phyloP scores from a whole-genome alignment of 2,113 vertebrate species.

The Catharus minimus region DNA sequence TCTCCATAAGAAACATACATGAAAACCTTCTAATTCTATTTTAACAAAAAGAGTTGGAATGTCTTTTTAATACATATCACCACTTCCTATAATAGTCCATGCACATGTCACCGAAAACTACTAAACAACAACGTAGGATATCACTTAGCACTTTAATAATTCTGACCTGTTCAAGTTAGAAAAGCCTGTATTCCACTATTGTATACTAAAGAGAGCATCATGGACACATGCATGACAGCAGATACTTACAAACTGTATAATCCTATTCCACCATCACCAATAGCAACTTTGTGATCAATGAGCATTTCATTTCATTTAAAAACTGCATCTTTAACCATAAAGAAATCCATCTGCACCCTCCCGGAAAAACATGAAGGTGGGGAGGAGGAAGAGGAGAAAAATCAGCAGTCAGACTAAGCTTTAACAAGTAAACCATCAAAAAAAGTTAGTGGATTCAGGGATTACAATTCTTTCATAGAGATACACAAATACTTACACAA shows the following conservation, averaged over 20 bases:
- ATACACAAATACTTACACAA: background rate
- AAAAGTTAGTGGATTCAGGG: background rate
- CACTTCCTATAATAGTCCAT: background rate
- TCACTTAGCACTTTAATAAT: background rate
- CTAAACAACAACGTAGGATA: background rate
- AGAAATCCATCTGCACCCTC: background rate
- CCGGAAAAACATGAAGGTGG: accelerated
- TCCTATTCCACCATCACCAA: background rate
- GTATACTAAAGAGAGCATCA: background rate
- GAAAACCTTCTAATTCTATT: background rate
- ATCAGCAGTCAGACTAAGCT: background rate
- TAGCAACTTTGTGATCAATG: background rate
- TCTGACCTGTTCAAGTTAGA: background rate
- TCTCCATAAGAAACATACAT: background rate
- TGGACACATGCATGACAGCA: background rate
- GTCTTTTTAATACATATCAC: background rate
- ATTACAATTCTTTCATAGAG: background rate
- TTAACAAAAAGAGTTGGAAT: background rate
- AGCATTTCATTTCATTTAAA: background rate
- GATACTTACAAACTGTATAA: background rate
- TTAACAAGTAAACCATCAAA: background rate
- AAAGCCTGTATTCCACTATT: background rate
- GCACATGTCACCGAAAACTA: background rate
- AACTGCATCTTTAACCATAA: background rate
- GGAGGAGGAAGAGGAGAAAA: accelerated